Percentiles rank a stretch among this genome's conserved stretches.
phyloP scores from a whole-genome alignment of 2,797 vertebrate species.

The Vespertilio murinus region DNA sequence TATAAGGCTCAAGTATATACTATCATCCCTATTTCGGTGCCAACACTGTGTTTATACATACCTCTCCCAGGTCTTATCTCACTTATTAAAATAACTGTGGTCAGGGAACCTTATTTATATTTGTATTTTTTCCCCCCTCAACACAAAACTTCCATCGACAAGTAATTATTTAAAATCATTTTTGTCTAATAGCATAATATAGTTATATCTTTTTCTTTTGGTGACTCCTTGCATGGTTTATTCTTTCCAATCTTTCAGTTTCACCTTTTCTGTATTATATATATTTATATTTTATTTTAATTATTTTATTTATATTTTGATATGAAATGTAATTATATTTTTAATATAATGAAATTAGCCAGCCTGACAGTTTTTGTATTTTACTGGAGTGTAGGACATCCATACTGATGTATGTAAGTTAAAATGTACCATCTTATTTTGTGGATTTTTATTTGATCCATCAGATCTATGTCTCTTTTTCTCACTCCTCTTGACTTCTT shows the following conservation, averaged over 20 bases:
- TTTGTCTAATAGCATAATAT: not conserved
- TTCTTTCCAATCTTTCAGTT: not conserved
- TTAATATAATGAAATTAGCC: not conserved
- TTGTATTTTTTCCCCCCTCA: not conserved
- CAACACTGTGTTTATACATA: not conserved
- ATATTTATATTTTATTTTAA: not conserved
- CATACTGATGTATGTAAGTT: not conserved
- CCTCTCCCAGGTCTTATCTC: not conserved
- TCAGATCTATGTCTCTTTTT: not conserved
- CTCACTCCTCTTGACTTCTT: not conserved
- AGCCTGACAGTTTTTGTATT: not conserved
- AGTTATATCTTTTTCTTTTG: not conserved
- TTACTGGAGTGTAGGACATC: slow-evolving; percentile 1
- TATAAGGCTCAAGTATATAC: not conserved
- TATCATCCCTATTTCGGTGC: not conserved
- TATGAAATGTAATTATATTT: slow-evolving; percentile 19
- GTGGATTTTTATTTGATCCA: not conserved
- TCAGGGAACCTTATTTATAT: not conserved
- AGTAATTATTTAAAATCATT: slow-evolving; percentile 2
- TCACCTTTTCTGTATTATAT: not conserved
- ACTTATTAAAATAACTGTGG: not conserved
- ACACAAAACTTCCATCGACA: not conserved
- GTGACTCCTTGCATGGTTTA: not conserved
- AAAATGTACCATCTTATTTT: slow-evolving; percentile 15
- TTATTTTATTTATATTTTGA: slow-evolving; percentile 31